These are phyloP conservation scores for Circaetus cinerascens DNA, from an alignment of 2,113 vertebrate genomes.

Conservation along the genomic window DNA sequence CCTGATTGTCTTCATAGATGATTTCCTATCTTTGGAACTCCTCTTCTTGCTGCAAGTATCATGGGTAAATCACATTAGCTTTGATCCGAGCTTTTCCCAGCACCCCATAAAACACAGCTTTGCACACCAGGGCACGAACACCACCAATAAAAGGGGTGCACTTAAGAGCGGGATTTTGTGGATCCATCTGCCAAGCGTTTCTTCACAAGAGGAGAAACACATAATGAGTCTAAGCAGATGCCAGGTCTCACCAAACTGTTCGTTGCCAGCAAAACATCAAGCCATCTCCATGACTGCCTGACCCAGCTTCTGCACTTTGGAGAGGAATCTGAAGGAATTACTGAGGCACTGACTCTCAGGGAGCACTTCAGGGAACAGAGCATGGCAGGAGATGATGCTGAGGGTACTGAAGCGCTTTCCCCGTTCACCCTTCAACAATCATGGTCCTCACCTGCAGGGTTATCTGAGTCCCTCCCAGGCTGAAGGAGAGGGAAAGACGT, in stretches of 20 bases:
- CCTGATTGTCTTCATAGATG: neutral
- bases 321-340: neutral
- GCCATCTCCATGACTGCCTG: neutral
- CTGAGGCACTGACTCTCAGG: neutral
- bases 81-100: neutral
- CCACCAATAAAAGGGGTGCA: neutral
- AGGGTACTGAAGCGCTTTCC: neutral
- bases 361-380: neutral
- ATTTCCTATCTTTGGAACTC: constrained; percentile 4
- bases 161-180: neutral
- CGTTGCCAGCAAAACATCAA: neutral
- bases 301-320: neutral
- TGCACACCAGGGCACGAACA: neutral
- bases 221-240: neutral
- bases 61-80: neutral
- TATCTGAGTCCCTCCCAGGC: neutral
- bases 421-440: neutral
- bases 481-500: neutral
- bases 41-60: neutral
- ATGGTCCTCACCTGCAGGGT: neutral
- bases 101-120: constrained; percentile 7
- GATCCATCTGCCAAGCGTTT: constrained; percentile 27
- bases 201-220: neutral
- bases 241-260: neutral
- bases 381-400: neutral